These are phyloP conservation scores for Drusus annulatus DNA, from an alignment of 1,140 invertebrate genomes.

Conservation along the genomic window DNA sequence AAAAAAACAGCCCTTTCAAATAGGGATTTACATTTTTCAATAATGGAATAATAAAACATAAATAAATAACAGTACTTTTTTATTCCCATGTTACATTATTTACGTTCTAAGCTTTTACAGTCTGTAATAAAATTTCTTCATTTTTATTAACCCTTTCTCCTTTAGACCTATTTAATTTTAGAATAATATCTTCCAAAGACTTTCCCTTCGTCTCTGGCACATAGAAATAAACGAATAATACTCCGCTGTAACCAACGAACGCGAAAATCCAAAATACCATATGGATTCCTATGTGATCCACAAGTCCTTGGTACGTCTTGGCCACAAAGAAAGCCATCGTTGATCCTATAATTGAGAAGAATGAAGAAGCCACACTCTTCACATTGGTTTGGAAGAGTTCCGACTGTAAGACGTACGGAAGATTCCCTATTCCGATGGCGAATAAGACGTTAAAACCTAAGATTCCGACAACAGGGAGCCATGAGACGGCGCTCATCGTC, in stretches of 20 bases:
- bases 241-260: constrained; percentile 69
- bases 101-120: too few species aligned
- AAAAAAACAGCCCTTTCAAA: too few species aligned
- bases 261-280: constrained; percentile 74
- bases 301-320: constrained; percentile 73
- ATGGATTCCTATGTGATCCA: constrained; percentile 71
- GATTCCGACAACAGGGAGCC: constrained; percentile 72
- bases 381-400: constrained; percentile 77
- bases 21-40: too few species aligned
- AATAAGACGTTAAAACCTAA: constrained; percentile 74
- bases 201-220: constrained; percentile 84
- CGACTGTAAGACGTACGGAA: constrained; percentile 75
- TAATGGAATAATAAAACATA: too few species aligned
- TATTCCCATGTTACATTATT: too few species aligned
- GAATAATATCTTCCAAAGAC: constrained; percentile 78
- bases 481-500: constrained; percentile 64
- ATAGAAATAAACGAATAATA: constrained; percentile 74
- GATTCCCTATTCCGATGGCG: constrained; percentile 73
- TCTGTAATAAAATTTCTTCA: too few species aligned
- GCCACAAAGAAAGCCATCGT: constrained; percentile 71
- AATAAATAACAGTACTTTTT: too few species aligned
- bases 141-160: background rate
- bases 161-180: constrained; percentile 60
- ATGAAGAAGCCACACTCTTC: constrained; percentile 71
- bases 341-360: constrained; percentile 66